These are phyloP conservation scores for Eremophila alpestris DNA, from an alignment of 2,797 vertebrate species.

Conservation along the genomic window DNA sequence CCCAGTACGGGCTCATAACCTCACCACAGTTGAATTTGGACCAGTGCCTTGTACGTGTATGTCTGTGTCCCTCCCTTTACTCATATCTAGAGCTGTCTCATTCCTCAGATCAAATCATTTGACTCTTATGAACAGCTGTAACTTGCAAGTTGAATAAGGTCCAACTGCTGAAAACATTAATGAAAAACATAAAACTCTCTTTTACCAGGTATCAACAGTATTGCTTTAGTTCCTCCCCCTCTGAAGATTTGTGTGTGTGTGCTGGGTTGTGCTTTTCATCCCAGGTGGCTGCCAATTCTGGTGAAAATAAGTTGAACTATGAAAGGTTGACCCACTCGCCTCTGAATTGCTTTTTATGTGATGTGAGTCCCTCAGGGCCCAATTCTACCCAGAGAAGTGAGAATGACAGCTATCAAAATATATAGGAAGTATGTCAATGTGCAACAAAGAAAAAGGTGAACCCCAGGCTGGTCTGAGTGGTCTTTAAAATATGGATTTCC, in stretches of 20 bases:
- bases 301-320: slow-evolving; percentile 40
- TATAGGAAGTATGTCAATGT: not conserved
- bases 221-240: not conserved
- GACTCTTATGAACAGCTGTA: slow-evolving; percentile 23
- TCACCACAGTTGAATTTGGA: not conserved
- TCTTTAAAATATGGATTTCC: not conserved
- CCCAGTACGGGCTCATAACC: not conserved
- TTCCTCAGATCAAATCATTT: slow-evolving; percentile 15
- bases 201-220: not conserved
- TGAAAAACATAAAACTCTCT: slow-evolving; percentile 16
- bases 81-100: slow-evolving; percentile 9
- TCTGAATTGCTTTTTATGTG: slow-evolving; percentile 51
- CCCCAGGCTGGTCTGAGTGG: not conserved
- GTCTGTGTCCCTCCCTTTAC: not conserved
- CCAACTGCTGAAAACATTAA: slow-evolving; percentile 10
- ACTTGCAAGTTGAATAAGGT: slow-evolving; percentile 10
- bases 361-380: slow-evolving; percentile 25
- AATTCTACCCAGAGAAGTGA: slow-evolving; percentile 14
- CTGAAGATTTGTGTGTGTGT: not conserved
- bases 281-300: slow-evolving; percentile 36
- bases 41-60: not conserved
- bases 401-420: slow-evolving; percentile 22
- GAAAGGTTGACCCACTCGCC: slow-evolving; percentile 23
- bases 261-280: slow-evolving; percentile 15
- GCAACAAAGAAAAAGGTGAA: slow-evolving; percentile 12